These are phyloP conservation scores for Lontra canadensis DNA, from an alignment of 2,113 vertebrate genomes.

Conservation along the genomic window DNA sequence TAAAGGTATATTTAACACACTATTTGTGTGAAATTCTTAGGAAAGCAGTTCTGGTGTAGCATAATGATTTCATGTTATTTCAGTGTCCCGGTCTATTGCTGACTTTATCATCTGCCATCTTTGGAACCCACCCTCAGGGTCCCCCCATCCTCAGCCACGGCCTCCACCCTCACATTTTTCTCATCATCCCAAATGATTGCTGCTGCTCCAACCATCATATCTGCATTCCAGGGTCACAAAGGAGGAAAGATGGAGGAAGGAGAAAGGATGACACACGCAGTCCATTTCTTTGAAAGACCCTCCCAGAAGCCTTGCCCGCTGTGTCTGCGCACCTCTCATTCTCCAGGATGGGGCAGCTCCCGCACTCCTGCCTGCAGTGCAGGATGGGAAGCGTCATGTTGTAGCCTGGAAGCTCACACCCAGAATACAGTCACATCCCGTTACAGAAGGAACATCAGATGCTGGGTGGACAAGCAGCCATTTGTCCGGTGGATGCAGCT, in stretches of 20 bases:
- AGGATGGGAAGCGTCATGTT: neutral
- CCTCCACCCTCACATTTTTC: neutral
- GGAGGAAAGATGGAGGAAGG: neutral
- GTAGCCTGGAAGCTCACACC: neutral
- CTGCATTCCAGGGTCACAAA: neutral
- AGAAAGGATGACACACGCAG: no score
- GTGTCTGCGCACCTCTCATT: neutral
- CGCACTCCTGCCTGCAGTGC: neutral
- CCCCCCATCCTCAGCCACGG: no score
- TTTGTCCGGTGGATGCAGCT: no score
- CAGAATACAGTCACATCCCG: neutral
- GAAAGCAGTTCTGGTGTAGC: neutral
- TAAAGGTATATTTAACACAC: no score
- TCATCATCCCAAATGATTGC: neutral
- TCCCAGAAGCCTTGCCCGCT: neutral
- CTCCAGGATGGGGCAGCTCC: neutral
- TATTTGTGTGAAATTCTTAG: no score
- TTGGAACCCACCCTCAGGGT: neutral
- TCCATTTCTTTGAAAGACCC: neutral
- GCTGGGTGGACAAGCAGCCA: neutral
- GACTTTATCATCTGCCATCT: neutral
- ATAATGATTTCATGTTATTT: neutral
- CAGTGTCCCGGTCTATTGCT: neutral
- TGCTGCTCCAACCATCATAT: neutral
- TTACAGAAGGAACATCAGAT: neutral